Percentiles rank a stretch among this genome's conserved stretches.
Conservation (phyloP, 2,113 vertebrate genomes). For the Labeo catla region DNA sequence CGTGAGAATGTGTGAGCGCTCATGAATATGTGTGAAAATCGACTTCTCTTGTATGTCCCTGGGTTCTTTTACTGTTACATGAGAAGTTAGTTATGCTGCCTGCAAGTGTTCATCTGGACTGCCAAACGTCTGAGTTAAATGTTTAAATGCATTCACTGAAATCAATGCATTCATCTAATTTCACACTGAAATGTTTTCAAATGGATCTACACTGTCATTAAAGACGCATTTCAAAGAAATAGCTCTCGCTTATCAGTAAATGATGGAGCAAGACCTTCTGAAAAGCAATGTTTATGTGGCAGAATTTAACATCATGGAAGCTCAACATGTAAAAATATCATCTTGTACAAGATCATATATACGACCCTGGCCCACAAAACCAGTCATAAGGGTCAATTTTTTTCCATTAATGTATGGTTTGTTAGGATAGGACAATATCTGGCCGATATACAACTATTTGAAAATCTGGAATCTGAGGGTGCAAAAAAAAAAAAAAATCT, state of each 20-base stretch:
- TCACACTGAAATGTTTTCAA: not conserved
- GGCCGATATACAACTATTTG: no score
- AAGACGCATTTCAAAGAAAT: not conserved
- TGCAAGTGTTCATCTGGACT: not conserved
- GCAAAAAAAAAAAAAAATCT: no score
- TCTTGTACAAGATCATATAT: not conserved
- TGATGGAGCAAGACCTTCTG: not conserved
- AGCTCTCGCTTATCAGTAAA: not conserved
- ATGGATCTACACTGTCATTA: not conserved
- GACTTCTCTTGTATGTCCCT: not conserved
- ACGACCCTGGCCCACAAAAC: no score
- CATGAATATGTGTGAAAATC: slow-evolving; percentile 13
- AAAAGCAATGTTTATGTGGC: not conserved
- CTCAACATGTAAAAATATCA: not conserved
- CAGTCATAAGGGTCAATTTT: no score
- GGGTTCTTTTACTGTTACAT: not conserved
- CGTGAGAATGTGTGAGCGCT: slow-evolving; percentile 24
- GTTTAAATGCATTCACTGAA: not conserved
- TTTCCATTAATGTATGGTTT: no score
- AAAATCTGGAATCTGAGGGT: no score
- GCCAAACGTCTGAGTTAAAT: not conserved
- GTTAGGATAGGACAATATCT: no score
- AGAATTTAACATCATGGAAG: not conserved
- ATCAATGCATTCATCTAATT: not conserved
- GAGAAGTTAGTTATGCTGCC: not conserved